phyloP scores from a whole-genome alignment of 2,113 vertebrate species.

The Papio anubis region DNA sequence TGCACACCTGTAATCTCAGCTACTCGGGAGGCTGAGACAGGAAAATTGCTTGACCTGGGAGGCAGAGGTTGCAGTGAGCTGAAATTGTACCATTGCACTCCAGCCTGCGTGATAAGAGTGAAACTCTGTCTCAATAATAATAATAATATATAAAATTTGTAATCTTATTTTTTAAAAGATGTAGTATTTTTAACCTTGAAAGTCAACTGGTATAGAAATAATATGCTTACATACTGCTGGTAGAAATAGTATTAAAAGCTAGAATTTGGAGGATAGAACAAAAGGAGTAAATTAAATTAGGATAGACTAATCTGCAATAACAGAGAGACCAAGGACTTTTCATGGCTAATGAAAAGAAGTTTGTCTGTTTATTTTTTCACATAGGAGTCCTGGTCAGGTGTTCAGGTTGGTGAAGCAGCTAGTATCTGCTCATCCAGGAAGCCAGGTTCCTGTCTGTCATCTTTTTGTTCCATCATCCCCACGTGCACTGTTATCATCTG shows the following conservation, averaged over 20 bases:
- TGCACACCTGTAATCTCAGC: too few species aligned
- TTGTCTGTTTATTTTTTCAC: not conserved
- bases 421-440: not conserved
- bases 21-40: too few species aligned
- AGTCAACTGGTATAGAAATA: not conserved
- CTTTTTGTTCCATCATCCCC: not conserved
- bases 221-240: not conserved
- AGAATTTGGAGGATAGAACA: not conserved
- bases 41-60: too few species aligned
- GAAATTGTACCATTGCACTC: too few species aligned
- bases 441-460: not conserved
- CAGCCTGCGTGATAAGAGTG: too few species aligned
- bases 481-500: not conserved
- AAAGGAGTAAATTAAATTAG: not conserved
- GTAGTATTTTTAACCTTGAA: not conserved
- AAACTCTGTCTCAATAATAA: too few species aligned
- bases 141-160: not conserved
- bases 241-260: not conserved
- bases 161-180: not conserved
- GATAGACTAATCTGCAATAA: not conserved
- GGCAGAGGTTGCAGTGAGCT: too few species aligned
- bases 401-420: not conserved
- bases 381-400: not conserved
- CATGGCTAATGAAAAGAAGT: not conserved
- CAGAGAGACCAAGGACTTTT: not conserved